These are phyloP conservation scores for Centropus unirufus DNA, from an alignment of 2,113 vertebrate genomes.

Conservation along the genomic window DNA sequence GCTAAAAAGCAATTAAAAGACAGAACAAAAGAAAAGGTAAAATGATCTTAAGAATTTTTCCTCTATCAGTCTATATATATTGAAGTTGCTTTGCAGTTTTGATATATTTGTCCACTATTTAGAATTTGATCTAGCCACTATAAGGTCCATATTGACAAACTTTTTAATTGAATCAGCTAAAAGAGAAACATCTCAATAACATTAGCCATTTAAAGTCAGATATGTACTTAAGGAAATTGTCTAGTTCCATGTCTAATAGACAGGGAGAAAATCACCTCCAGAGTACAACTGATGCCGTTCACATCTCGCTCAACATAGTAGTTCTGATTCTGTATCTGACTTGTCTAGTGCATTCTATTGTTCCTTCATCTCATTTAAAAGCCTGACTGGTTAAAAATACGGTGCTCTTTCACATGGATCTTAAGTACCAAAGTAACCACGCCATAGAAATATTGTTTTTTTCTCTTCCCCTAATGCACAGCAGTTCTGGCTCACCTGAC, in stretches of 20 bases:
- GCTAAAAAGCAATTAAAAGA: not conserved
- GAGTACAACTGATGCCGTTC: not conserved
- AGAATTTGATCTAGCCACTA: not conserved
- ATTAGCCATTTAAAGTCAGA: not conserved
- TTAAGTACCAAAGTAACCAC: not conserved
- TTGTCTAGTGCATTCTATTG: not conserved
- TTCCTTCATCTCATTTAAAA: not conserved
- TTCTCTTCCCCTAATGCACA: not conserved
- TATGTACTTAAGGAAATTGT: not conserved
- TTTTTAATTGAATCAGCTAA: not conserved
- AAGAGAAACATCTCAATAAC: not conserved
- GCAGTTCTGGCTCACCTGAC: not conserved
- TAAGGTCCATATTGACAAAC: not conserved
- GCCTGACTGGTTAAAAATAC: not conserved
- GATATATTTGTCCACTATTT: not conserved
- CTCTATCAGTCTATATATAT: not conserved
- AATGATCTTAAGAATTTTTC: not conserved
- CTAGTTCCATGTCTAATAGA: fast-evolving
- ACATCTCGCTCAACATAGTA: not conserved
- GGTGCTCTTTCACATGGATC: not conserved
- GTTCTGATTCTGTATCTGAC: not conserved
- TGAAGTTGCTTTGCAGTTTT: not conserved
- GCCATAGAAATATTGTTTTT: not conserved
- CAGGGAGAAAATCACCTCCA: fast-evolving
- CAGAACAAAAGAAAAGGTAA: not conserved